Conservation (phyloP, 2,888 invertebrate species). For the Portevinia maculata region DNA sequence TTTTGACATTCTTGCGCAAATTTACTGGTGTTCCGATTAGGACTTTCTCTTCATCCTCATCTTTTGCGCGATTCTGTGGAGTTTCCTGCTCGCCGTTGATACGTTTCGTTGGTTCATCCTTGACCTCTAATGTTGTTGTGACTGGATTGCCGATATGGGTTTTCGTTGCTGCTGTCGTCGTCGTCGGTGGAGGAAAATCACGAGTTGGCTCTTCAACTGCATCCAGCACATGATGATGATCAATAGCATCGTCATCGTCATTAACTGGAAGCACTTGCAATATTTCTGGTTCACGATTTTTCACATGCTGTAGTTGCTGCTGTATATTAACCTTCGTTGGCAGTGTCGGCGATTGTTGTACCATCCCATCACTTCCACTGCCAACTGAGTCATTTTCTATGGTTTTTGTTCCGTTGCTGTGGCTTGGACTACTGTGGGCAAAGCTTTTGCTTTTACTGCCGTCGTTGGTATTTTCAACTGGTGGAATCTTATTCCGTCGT, state of each 20-base stretch:
- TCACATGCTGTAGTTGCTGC: conserved; percentile 22
- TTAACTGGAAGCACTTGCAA: conserved; percentile 76
- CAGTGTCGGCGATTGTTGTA: background rate
- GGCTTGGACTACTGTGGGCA: conserved; percentile 32
- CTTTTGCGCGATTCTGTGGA: conserved; percentile 7
- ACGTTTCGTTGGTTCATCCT: conserved; percentile 32
- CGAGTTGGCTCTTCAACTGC: conserved; percentile 73
- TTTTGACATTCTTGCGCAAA: conserved; percentile 79
- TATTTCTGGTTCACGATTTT: conserved; percentile 73
- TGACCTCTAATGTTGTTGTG: conserved; percentile 41
- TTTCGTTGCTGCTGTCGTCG: conserved; percentile 4
- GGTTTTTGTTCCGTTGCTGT: conserved; percentile 35
- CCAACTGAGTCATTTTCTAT: conserved; percentile 41
- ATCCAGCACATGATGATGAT: conserved; percentile 36
- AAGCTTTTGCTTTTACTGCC: conserved; percentile 59
- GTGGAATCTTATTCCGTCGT: conserved; percentile 77
- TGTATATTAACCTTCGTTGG: conserved; percentile 41
- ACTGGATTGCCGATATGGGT: conserved; percentile 9
- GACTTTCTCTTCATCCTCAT: conserved; percentile 79
- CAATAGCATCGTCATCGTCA: conserved; percentile 74
- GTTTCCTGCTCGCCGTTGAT: conserved; percentile 19
- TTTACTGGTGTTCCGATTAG: conserved; percentile 82
- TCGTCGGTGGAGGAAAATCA: conserved; percentile 49
- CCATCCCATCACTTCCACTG: conserved; percentile 48
- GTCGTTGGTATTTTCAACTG: conserved; percentile 62